Evolutionary conservation across 1,140 invertebrate species (phyloP).

Genomic region (Hestina assimilis): DNA sequence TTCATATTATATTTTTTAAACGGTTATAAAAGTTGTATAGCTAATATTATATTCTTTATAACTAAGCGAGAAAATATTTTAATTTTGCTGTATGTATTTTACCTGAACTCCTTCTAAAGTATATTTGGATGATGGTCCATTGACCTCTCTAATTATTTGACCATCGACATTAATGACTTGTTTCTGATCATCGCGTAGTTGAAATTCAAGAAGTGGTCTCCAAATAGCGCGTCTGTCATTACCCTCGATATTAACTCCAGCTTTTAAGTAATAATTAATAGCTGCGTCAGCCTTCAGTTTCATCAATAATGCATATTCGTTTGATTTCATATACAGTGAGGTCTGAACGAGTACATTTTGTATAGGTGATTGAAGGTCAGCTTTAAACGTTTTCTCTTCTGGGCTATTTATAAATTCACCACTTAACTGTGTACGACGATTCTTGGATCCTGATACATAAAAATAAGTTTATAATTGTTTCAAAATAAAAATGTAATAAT

Average conservation of each 20-base stretch:
- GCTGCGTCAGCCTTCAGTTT: slow-evolving; percentile 79
- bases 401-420: slow-evolving; percentile 66
- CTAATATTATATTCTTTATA: too few relatives aligned
- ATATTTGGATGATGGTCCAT: slow-evolving; percentile 68
- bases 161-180: slow-evolving; percentile 57
- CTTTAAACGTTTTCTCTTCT: slow-evolving; percentile 78
- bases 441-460: slow-evolving; percentile 79
- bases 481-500: too few relatives aligned
- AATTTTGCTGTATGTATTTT: background rate
- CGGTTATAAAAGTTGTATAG: background rate
- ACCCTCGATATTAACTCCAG: slow-evolving; percentile 81
- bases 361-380: slow-evolving; percentile 80
- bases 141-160: slow-evolving; percentile 49
- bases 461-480: slow-evolving; percentile 2
- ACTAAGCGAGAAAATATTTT: too few relatives aligned
- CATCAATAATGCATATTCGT: slow-evolving; percentile 78
- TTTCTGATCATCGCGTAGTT: slow-evolving; percentile 78
- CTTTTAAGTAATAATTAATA: slow-evolving; percentile 81
- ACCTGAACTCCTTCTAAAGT: slow-evolving; percentile 40
- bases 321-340: slow-evolving; percentile 73
- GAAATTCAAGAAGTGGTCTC: slow-evolving; percentile 84
- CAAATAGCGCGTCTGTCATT: slow-evolving; percentile 77
- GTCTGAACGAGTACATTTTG: slow-evolving; percentile 79
- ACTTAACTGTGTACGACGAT: slow-evolving; percentile 79
- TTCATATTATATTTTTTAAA: background rate